Percentiles rank a stretch among this genome's conserved stretches.
Evolutionary conservation across 2,797 vertebrate species (phyloP).

Genomic region (Protonibea diacanthus): DNA sequence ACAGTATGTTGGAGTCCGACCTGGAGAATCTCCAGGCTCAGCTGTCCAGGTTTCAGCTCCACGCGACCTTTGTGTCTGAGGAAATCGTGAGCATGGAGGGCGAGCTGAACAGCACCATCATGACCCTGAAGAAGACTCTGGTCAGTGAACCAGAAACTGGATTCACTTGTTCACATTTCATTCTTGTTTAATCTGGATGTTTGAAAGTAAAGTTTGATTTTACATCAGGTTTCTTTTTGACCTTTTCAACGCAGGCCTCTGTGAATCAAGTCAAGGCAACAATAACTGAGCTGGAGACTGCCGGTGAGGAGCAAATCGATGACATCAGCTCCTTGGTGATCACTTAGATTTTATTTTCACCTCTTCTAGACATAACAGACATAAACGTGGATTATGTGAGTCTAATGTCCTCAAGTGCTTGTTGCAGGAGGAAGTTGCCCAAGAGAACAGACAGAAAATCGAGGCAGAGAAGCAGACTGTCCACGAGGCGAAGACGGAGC

Average conservation of each 20-base stretch:
- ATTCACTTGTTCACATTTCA: not conserved
- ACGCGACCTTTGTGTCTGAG: slow-evolving; percentile 68
- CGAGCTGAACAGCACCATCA: slow-evolving; percentile 65
- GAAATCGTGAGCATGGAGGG: slow-evolving; percentile 73
- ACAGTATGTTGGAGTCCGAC: slow-evolving; percentile 73
- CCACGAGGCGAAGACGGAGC: slow-evolving; percentile 46
- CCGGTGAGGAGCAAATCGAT: slow-evolving; percentile 54
- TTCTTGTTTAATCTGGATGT: not conserved
- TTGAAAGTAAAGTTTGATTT: not conserved
- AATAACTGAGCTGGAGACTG: slow-evolving; percentile 59
- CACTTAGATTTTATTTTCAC: slow-evolving; percentile 3
- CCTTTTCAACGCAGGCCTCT: slow-evolving; percentile 37
- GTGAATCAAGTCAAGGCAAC: slow-evolving; percentile 59
- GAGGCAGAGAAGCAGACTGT: slow-evolving; percentile 47
- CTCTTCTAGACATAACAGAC: not conserved
- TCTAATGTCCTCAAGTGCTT: not conserved
- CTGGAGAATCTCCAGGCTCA: slow-evolving; percentile 79
- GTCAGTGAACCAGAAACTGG: slow-evolving; percentile 34
- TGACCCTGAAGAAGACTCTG: slow-evolving; percentile 62
- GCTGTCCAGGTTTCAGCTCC: slow-evolving; percentile 76
- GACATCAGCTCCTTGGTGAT: slow-evolving; percentile 67
- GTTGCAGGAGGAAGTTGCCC: slow-evolving; percentile 58
- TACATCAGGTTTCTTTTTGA: not conserved
- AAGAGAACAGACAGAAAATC: slow-evolving; percentile 59
- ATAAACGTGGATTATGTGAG: not conserved